Evolutionary conservation across 2,113 vertebrate genomes (phyloP), one percentile per base, ranked within the genome.

Genomic region (Cairina moschata): DNA sequence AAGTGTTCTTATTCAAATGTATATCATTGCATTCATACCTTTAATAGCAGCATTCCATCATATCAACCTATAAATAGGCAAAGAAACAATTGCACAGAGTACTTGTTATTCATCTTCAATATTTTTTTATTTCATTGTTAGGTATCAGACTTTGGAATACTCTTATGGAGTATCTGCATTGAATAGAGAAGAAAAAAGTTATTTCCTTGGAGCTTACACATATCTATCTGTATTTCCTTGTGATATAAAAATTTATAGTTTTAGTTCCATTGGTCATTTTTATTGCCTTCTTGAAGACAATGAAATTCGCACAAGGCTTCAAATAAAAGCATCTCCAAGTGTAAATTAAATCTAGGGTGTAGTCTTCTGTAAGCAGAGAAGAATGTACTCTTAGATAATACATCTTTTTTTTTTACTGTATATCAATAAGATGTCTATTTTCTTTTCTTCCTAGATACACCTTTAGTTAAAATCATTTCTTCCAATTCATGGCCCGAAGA

Each of bases 401-500:
- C 75, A 80, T 48, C 28, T 59, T 90, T 91, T 91, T 91, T 91
- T 91, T 74, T 28, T 67, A 82, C 58, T 96, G 48, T 88, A 75
- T 97, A 87, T 97, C 87, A 97, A 93, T 81, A 96, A 95, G 93
- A 86, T 96, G 80, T 93, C 89, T 96, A 36, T 73, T 79, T 97
- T 86, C 34, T 96, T 73, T 91, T 97, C 95, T 97, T 98, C 80
- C 79, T 96, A 99, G 99, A 99, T 98, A 98, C 98, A 97, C 99
- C 99, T 88, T 98, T 98, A 89, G 98, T 99, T 96, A 98, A 99
- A 98, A 99, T 99, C 94, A 97, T 98, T 96, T 98, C 98, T 96
- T 99, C 99, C 34, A 97, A 98, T 95, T 98, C 98, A 87, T 98
- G 99, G 97, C 99, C 99, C 94, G 99, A 99, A 97, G 99, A 99